These are phyloP conservation scores for Tiliacea aurago DNA, from an alignment of 2,888 invertebrate species.

Conservation along the genomic window DNA sequence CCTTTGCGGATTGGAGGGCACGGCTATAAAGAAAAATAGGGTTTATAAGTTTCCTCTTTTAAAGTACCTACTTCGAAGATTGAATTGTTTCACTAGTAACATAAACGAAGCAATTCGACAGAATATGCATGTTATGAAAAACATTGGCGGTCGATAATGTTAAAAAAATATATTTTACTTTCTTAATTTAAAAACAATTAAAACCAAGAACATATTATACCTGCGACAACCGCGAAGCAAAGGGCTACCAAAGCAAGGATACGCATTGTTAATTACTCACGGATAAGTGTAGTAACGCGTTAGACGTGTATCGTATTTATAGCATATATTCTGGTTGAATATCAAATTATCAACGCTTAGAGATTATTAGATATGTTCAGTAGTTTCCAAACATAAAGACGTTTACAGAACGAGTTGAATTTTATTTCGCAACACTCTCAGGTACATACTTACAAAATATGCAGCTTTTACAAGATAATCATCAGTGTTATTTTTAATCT, in stretches of 20 bases:
- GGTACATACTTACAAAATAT: no score
- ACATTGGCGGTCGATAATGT: no score
- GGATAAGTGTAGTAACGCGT: constrained; percentile 2
- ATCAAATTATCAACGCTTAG: not conserved
- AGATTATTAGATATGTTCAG: not conserved
- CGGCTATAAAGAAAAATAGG: constrained; percentile 41
- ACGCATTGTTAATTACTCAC: constrained; percentile 15
- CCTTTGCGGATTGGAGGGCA: constrained; percentile 56
- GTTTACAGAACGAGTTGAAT: not conserved
- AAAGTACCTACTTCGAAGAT: not conserved
- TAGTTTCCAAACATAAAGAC: constrained; percentile 3
- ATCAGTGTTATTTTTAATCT: not conserved
- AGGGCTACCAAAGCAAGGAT: not conserved
- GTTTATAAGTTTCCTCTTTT: not conserved
- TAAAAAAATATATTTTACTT: not conserved
- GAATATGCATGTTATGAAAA: not conserved
- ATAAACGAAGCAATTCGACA: not conserved
- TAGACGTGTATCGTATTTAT: constrained; percentile 14
- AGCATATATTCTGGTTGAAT: not conserved
- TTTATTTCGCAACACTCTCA: not conserved
- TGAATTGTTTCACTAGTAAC: not conserved
- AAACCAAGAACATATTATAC: not conserved
- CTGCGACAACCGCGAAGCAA: constrained; percentile 38
- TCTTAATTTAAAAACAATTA: not conserved
- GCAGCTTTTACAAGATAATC: not conserved